These are phyloP conservation scores for Sebastes oblongus DNA, from an alignment of 2,797 vertebrate species.

Conservation along the genomic window DNA sequence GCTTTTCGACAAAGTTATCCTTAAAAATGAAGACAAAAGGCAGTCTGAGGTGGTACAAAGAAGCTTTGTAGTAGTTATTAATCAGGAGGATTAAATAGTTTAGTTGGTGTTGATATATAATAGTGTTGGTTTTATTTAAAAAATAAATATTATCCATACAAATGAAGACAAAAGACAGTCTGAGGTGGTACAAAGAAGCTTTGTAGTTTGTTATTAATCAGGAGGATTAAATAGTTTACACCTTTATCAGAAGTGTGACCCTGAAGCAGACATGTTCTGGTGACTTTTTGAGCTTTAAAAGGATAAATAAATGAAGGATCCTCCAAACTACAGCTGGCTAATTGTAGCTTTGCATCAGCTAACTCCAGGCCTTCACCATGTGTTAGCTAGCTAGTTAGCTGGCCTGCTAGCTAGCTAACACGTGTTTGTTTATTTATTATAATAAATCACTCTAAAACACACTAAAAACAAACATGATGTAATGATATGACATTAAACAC, in stretches of 20 bases:
- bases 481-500: rapidly evolving
- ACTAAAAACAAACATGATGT: rapidly evolving
- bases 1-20: neutral
- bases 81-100: no score
- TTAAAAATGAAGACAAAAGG: constrained; percentile 24
- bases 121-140: no score
- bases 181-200: neutral
- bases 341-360: constrained; percentile 45
- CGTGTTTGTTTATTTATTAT: no score
- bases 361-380: constrained; percentile 69
- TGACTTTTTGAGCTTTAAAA: rapidly evolving
- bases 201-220: neutral
- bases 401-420: constrained; percentile 25
- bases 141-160: neutral
- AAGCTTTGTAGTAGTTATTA: neutral
- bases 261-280: rapidly evolving
- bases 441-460: rapidly evolving
- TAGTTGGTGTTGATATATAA: no score
- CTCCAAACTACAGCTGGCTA: neutral
- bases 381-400: constrained; percentile 44
- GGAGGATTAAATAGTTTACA: rapidly evolving
- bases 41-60: neutral
- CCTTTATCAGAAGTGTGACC: rapidly evolving
- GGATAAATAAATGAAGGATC: rapidly evolving
- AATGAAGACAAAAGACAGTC: constrained; percentile 32